Evolutionary conservation across 2,888 invertebrate genomes (phyloP).

Genomic region (Nomada hirtipes): DNA sequence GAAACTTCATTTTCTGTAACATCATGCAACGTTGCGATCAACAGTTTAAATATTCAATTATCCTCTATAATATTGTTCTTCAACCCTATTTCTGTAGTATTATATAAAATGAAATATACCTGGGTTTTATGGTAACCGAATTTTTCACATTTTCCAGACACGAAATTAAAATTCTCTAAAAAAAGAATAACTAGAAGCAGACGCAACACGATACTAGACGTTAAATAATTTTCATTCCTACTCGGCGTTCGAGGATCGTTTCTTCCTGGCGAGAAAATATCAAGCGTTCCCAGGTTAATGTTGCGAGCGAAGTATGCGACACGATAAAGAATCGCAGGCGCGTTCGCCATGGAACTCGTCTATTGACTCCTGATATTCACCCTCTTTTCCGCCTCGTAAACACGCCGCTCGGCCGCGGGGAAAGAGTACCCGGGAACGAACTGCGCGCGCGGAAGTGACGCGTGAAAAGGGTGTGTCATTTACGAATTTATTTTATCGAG

Average conservation of each 20-base stretch:
- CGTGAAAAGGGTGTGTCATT: conserved; percentile 66
- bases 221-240: conserved; percentile 10
- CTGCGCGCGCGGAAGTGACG: conserved; percentile 58
- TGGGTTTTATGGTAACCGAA: too few species aligned
- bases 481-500: conserved; percentile 69
- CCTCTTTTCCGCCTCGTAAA: conserved; percentile 70
- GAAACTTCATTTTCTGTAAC: too few species aligned
- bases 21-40: too few species aligned
- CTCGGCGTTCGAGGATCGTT: neutral
- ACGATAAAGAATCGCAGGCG: conserved; percentile 45
- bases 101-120: too few species aligned
- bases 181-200: too few species aligned
- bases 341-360: conserved; percentile 33
- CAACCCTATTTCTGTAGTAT: too few species aligned
- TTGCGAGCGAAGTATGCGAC: conserved; percentile 37
- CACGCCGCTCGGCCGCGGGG: conserved; percentile 46
- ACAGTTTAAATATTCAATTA: too few species aligned
- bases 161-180: too few species aligned
- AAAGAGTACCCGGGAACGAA: conserved; percentile 44
- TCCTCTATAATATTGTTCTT: too few species aligned
- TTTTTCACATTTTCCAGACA: too few species aligned
- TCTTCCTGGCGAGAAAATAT: conserved; percentile 23
- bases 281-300: conserved; percentile 32
- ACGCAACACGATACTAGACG: conserved; percentile 1
- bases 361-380: conserved; percentile 56